phyloP scores from a whole-genome alignment of 2,888 invertebrate species.

The Microctonus hyperodae region DNA sequence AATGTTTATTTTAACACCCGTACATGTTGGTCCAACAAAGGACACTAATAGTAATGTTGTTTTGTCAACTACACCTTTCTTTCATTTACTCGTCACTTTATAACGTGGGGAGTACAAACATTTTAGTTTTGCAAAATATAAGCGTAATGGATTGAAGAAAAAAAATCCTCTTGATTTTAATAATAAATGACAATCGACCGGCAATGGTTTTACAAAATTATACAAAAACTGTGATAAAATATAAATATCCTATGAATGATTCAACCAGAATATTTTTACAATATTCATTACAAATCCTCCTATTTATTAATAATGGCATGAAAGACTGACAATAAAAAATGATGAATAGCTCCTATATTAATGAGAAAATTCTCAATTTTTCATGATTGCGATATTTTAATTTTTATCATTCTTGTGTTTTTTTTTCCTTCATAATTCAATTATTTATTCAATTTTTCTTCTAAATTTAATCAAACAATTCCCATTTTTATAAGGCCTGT shows the following conservation, averaged over 20 bases:
- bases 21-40: not conserved
- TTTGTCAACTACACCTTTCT: not conserved
- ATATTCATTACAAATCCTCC: not conserved
- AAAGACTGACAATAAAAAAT: not conserved
- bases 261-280: not conserved
- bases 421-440: not conserved
- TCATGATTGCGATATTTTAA: not conserved
- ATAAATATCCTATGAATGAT: not conserved
- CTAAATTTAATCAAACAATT: conserved; percentile 56
- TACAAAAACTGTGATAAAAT: not conserved
- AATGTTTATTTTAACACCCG: conserved; percentile 6
- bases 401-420: not conserved
- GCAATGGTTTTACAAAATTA: not conserved
- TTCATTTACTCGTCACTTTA: not conserved
- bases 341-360: not conserved
- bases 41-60: not conserved
- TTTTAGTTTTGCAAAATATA: not conserved
- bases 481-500: conserved; percentile 71
- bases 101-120: not conserved
- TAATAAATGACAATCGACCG: not conserved
- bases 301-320: not conserved
- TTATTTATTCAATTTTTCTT: conserved; percentile 1
- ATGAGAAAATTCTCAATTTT: not conserved
- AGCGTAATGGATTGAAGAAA: not conserved
- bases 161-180: not conserved